These are phyloP conservation scores for Empis livida DNA, from an alignment of 2,888 invertebrate species.

Conservation along the genomic window DNA sequence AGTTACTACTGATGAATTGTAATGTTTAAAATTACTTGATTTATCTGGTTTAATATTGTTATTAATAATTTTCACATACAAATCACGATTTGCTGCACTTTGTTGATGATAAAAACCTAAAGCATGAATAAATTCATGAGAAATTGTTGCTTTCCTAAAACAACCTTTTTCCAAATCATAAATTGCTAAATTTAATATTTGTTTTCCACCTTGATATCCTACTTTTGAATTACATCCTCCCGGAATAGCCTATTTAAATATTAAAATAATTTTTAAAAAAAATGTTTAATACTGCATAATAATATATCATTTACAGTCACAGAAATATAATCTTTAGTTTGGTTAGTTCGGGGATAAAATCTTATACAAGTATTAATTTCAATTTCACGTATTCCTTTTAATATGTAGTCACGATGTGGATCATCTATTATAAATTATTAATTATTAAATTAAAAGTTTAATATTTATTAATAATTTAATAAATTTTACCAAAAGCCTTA, in stretches of 20 bases:
- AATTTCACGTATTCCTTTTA: constrained; percentile 55
- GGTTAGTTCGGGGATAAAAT: constrained; percentile 44
- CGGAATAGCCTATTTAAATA: neutral
- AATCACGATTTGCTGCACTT: constrained; percentile 56
- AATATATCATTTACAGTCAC: constrained; percentile 5
- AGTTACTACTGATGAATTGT: constrained; percentile 39
- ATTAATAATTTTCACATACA: constrained; percentile 43
- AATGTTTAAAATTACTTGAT: constrained; percentile 54
- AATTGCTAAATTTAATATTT: constrained; percentile 15
- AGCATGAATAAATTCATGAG: constrained; percentile 65
- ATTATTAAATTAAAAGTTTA: neutral
- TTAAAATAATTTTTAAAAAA: neutral
- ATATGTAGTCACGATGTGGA: constrained; percentile 45
- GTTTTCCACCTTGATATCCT: constrained; percentile 42
- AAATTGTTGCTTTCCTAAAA: constrained; percentile 38
- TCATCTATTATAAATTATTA: constrained; percentile 21
- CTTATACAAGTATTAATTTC: constrained; percentile 58
- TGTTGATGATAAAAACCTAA: constrained; percentile 68
- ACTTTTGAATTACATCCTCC: constrained; percentile 62
- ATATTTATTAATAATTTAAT: neutral
- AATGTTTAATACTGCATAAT: neutral
- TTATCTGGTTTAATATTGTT: constrained; percentile 39
- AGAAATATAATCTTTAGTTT: constrained; percentile 8
- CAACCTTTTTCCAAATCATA: constrained; percentile 17
- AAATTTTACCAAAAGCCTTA: constrained; percentile 21